Conservation (phyloP, 2,113 vertebrate species). For the Poeciliopsis prolifica region DNA sequence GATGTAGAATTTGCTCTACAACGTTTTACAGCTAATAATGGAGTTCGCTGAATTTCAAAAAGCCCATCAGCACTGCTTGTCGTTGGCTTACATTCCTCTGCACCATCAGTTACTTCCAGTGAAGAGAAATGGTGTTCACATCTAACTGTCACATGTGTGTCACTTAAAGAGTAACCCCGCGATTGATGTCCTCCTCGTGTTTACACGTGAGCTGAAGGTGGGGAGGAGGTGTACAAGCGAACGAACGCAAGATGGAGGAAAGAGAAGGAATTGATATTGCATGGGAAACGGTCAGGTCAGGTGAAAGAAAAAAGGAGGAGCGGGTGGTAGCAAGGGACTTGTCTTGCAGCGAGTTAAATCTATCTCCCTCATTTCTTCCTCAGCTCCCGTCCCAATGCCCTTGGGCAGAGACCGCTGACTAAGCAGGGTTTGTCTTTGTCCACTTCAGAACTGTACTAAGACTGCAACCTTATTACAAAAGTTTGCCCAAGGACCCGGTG, state of each 20-base stretch:
- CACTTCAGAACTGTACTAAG: constrained; percentile 57
- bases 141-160: constrained; percentile 46
- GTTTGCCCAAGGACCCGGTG: constrained; percentile 65
- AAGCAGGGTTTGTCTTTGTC: constrained; percentile 64
- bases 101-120: constrained; percentile 5
- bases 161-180: constrained; percentile 43
- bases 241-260: constrained; percentile 14
- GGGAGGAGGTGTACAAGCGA: constrained; percentile 7
- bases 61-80: constrained; percentile 44
- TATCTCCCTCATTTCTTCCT: constrained; percentile 66
- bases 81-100: background rate
- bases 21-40: too few species aligned
- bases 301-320: constrained; percentile 54
- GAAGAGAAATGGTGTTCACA: constrained; percentile 37
- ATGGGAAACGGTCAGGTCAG: constrained; percentile 46
- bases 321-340: constrained; percentile 62
- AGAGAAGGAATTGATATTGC: constrained; percentile 48
- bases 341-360: constrained; percentile 67
- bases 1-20: too few species aligned
- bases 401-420: constrained; percentile 69
- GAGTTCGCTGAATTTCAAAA: constrained; percentile 13
- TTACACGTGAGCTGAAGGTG: constrained; percentile 33
- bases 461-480: constrained; percentile 71
- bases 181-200: constrained; percentile 55
- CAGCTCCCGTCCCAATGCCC: constrained; percentile 59